Evolutionary conservation across 2,888 invertebrate species (phyloP).

Genomic region (Ennomos erosarius): DNA sequence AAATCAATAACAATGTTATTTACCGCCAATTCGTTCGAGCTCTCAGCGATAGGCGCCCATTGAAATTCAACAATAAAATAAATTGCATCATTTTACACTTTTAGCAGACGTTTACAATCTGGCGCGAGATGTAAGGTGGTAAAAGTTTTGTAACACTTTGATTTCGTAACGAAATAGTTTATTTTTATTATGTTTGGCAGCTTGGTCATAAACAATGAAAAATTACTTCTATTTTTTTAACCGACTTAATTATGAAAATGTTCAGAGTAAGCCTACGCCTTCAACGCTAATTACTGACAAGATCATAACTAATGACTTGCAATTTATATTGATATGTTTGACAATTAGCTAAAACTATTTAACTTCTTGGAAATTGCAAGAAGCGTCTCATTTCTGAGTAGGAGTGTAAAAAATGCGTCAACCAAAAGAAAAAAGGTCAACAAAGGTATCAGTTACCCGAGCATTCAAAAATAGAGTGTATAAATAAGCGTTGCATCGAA

Average conservation of each 20-base stretch:
- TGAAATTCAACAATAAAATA: constrained; percentile 24
- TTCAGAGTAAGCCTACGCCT: constrained; percentile 37
- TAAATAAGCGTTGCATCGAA: constrained; percentile 38
- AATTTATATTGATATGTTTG: constrained; percentile 17
- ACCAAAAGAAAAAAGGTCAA: constrained; percentile 28
- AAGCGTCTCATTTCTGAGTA: constrained; percentile 1
- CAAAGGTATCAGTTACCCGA: constrained; percentile 39
- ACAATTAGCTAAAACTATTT: constrained; percentile 9
- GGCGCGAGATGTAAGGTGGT: constrained; percentile 14
- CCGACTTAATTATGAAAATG: not conserved
- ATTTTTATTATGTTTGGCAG: constrained; percentile 32
- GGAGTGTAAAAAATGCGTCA: constrained; percentile 14
- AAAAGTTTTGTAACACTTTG: constrained; percentile 28
- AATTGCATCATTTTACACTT: constrained; percentile 25
- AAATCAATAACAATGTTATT: constrained; percentile 11
- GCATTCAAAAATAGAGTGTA: constrained; percentile 30
- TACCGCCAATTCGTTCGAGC: constrained; percentile 6
- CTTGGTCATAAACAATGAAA: constrained; percentile 44
- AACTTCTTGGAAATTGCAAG: constrained; percentile 5
- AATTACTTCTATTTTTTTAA: constrained; percentile 45
- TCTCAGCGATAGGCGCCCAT: constrained; percentile 17
- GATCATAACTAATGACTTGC: constrained; percentile 52
- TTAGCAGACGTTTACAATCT: constrained; percentile 22
- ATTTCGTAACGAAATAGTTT: constrained; percentile 33
- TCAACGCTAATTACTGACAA: constrained; percentile 52